Conservation (phyloP, 2,113 vertebrate genomes). For the Dicerorhinus sumatrensis region DNA sequence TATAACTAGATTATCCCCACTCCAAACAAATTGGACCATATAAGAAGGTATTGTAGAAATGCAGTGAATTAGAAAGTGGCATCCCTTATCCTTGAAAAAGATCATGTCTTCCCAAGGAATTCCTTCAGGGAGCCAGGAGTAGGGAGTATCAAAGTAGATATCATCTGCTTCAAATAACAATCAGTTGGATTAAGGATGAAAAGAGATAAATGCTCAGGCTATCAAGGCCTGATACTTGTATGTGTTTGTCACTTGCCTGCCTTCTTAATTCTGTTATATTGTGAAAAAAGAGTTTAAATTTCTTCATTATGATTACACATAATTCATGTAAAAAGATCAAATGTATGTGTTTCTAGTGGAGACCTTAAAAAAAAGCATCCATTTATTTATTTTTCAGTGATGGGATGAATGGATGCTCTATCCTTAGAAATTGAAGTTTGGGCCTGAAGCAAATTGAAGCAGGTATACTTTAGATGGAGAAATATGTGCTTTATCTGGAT, state of each 20-base stretch:
- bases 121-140: neutral
- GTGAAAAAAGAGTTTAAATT: slow-evolving; percentile 43
- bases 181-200: neutral
- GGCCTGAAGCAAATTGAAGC: neutral
- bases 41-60: slow-evolving; percentile 20
- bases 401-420: neutral
- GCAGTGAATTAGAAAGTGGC: neutral
- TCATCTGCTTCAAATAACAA: neutral
- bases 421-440: neutral
- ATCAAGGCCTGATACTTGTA: neutral
- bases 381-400: neutral
- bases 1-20: neutral
- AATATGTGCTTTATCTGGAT: neutral
- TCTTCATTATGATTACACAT: neutral
- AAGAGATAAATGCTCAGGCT: neutral
- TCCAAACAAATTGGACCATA: neutral
- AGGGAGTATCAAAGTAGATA: neutral
- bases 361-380: neutral
- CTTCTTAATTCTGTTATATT: neutral
- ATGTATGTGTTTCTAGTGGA: neutral
- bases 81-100: neutral
- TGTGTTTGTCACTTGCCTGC: neutral
- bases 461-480: neutral
- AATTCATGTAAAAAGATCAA: slow-evolving; percentile 35
- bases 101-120: slow-evolving; percentile 16